phyloP scores from a whole-genome alignment of 2,797 vertebrate species.

The Taenioides sp. region DNA sequence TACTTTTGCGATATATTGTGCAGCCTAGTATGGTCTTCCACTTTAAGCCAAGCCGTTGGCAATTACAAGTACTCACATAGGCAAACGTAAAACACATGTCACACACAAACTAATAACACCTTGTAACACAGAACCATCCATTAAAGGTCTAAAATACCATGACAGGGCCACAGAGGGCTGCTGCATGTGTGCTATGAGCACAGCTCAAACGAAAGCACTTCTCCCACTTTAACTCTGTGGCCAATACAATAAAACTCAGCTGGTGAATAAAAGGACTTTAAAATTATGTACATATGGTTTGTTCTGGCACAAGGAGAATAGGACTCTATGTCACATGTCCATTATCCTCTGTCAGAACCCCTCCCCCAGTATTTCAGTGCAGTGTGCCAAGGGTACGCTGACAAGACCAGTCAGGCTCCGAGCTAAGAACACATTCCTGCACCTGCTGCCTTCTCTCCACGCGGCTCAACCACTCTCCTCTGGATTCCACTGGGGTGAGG shows the following conservation, averaged over 20 bases:
- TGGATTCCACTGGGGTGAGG: slow-evolving; percentile 66
- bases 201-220: slow-evolving; percentile 51
- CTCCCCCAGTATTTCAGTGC: slow-evolving; percentile 12
- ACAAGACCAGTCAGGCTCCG: slow-evolving; percentile 60
- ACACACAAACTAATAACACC: slow-evolving; percentile 52
- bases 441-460: slow-evolving; percentile 68
- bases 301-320: slow-evolving; percentile 23
- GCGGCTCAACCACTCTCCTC: slow-evolving; percentile 54
- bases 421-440: slow-evolving; percentile 66
- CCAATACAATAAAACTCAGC: slow-evolving; percentile 33
- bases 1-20: too few species aligned
- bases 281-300: slow-evolving; percentile 29
- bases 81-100: slow-evolving; percentile 21
- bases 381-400: slow-evolving; percentile 60
- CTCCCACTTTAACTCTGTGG: slow-evolving; percentile 49
- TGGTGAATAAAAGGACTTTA: slow-evolving; percentile 21
- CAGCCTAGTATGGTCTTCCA: slow-evolving; percentile 34
- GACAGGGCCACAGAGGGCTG: slow-evolving; percentile 50
- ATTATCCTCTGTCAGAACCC: slow-evolving; percentile 23
- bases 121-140: slow-evolving; percentile 58
- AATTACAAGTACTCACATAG: slow-evolving; percentile 58
- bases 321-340: slow-evolving; percentile 34
- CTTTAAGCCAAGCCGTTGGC: slow-evolving; percentile 49
- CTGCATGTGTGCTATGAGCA: slow-evolving; percentile 43
- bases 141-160: slow-evolving; percentile 71